Evolutionary conservation across 2,113 vertebrate genomes (phyloP).

Genomic region (Pygoscelis antarcticus): DNA sequence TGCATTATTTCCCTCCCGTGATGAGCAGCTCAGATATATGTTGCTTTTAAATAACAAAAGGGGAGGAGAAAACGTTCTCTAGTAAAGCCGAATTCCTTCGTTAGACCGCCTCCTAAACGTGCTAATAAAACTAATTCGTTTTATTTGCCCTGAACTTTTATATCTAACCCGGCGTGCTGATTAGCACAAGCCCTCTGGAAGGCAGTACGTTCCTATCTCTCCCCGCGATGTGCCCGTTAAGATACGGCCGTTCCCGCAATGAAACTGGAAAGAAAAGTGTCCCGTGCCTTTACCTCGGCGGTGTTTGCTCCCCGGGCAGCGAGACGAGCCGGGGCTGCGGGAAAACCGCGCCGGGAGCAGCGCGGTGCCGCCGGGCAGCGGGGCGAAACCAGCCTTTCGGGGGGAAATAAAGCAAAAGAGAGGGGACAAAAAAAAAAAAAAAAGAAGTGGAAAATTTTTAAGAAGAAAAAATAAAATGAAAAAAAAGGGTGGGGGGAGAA

Average conservation of each 20-base stretch:
- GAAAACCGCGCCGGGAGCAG: not conserved
- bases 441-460: accelerated
- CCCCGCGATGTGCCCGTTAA: not conserved
- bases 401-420: not conserved
- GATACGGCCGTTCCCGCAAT: not conserved
- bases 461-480: not conserved
- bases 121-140: constrained; percentile 67
- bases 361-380: not conserved
- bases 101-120: constrained; percentile 58
- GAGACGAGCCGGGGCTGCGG: not conserved
- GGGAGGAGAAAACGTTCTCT: constrained; percentile 57
- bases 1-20: not conserved
- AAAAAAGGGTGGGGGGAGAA: not conserved
- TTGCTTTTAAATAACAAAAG: constrained; percentile 56
- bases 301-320: not conserved
- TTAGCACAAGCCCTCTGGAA: constrained; percentile 23
- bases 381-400: not conserved
- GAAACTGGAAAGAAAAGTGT: not conserved
- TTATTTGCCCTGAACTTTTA: constrained; percentile 63
- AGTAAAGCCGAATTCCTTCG: constrained; percentile 53
- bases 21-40: not conserved
- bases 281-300: not conserved
- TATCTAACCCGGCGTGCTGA: constrained; percentile 43
- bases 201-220: not conserved
- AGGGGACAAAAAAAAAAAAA: too few species aligned